Percentiles rank a stretch among this genome's conserved stretches.
Conservation (phyloP, 2,888 invertebrate species). For the Eilema sororculum region DNA sequence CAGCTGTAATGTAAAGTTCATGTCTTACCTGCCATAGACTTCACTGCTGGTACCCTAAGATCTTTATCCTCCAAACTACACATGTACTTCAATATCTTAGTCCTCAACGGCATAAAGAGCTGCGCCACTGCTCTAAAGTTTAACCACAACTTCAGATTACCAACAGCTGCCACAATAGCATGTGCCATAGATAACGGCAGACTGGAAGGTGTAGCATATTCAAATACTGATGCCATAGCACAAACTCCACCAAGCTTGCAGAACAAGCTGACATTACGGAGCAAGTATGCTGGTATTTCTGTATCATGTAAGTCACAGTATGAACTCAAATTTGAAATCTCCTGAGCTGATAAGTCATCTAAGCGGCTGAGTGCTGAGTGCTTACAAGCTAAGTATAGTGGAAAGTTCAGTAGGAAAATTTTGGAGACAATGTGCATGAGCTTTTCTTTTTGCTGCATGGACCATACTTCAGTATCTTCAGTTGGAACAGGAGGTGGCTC, state of each 20-base stretch:
- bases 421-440: constrained; percentile 95
- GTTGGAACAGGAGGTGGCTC: constrained; percentile 54
- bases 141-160: constrained; percentile 97
- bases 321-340: constrained; percentile 92
- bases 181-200: constrained; percentile 96
- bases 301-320: constrained; percentile 97
- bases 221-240: constrained; percentile 95
- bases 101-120: constrained; percentile 94
- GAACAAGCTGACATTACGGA: constrained; percentile 97
- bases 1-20: too few relatives aligned
- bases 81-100: constrained; percentile 96
- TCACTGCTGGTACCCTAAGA: constrained; percentile 94
- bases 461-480: constrained; percentile 88
- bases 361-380: constrained; percentile 93
- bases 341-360: constrained; percentile 94
- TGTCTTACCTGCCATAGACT: constrained; percentile 94
- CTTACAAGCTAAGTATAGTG: constrained; percentile 94
- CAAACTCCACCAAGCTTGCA: constrained; percentile 96
- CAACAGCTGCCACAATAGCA: constrained; percentile 96
- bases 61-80: constrained; percentile 97
- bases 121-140: constrained; percentile 96
- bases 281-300: constrained; percentile 95
- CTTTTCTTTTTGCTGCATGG: constrained; percentile 94
- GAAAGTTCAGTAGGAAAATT: constrained; percentile 95
- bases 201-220: constrained; percentile 90